Base-by-base conservation (phyloP, 2,888 invertebrate genomes). In the Himalopsyche japonica region DNA sequence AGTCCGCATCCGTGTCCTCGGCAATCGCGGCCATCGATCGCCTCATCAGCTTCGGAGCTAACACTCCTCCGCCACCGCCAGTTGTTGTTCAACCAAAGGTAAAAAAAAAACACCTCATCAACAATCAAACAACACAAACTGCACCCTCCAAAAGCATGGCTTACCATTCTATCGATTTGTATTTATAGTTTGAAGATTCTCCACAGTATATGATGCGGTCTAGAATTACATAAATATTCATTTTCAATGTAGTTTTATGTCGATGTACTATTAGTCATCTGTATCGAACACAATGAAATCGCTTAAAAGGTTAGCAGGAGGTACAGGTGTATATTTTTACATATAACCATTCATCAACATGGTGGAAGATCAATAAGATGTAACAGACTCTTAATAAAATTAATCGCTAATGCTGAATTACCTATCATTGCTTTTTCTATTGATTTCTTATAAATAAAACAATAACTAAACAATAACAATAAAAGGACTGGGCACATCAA, bases 11-110 rank as follows among this genome's bases (percentile, higher is more conserved):
- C 79, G 91, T 92, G 47, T 92, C 92, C 48, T 92, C 92, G 87
- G 92, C 92, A 82, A 92, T 92, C 88, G 92, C 92, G 83, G 92
- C 92, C 82, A 92, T 92, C 87, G 92, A 92, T 88, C 90, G 92
- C 86, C 89, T 92, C 76, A 89, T 92, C 86, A 92, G 90, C 87
- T 89, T 92, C 80, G 92, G 92, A 87, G 90, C 90, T 70, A 90
- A 89, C 86, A 88, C 91, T 57, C 92, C 92, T 80, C 90, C 57
- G 70, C 92, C 92, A 34, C 86, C 86, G 12, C 84, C 84, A 34
- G 87, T 87, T 32, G 70, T 70, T 27, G 85, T 87, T 32, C 87
- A 87, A 86, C 87, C 43, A 88, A 90, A 87, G 88, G 88, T 84
- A 85, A 88, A 43, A 86, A 5, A 27, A 43, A 30, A 37, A 37